phyloP scores from a whole-genome alignment of 2,797 vertebrate genomes.

The Alcedo atthis region DNA sequence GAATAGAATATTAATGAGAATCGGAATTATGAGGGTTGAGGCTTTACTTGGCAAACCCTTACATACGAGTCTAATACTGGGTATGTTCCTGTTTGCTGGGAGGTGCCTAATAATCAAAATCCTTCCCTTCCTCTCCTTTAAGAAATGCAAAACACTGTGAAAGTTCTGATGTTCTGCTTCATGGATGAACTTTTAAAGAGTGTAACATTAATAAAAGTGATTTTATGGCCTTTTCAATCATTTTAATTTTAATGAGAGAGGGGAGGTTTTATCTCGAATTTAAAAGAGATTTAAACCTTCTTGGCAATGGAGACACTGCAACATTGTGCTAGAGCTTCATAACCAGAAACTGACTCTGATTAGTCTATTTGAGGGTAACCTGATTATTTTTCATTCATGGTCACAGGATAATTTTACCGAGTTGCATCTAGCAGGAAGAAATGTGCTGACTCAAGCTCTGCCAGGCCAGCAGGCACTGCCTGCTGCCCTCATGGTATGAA shows the following conservation, averaged over 20 bases:
- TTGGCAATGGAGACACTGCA: slow-evolving; percentile 31
- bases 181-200: neutral
- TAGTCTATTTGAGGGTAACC: neutral
- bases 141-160: neutral
- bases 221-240: slow-evolving; percentile 29
- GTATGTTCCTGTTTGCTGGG: neutral
- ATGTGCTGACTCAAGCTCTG: neutral
- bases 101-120: neutral
- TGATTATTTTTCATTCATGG: neutral
- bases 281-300: slow-evolving; percentile 32
- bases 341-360: slow-evolving; percentile 24
- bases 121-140: neutral
- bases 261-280: neutral
- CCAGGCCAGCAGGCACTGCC: neutral
- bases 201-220: slow-evolving; percentile 6
- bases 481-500: neutral
- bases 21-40: neutral
- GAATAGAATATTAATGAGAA: neutral
- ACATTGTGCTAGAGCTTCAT: slow-evolving; percentile 14
- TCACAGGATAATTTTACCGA: neutral
- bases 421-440: neutral
- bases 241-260: slow-evolving; percentile 1
- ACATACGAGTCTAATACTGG: fast-evolving
- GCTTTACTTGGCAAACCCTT: neutral
- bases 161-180: neutral